These are phyloP conservation scores for Drosophila dives DNA, from an alignment of 2,888 invertebrate species.

Conservation along the genomic window DNA sequence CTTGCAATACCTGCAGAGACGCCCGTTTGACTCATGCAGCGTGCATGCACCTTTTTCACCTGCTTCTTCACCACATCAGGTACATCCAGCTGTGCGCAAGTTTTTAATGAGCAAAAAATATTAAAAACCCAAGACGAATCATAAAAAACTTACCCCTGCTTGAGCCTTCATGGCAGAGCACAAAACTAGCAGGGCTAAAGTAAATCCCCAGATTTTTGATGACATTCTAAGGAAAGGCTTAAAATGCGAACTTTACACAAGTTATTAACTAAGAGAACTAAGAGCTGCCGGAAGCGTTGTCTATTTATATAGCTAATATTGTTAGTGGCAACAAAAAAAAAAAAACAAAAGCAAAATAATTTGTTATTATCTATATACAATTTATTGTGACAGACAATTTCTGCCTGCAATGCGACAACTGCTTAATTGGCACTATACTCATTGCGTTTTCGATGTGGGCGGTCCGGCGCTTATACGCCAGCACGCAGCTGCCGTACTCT, in stretches of 20 bases:
- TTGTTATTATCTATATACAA: constrained; percentile 19
- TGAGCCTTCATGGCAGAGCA: constrained; percentile 33
- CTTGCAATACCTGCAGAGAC: constrained; percentile 69
- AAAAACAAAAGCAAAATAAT: constrained; percentile 31
- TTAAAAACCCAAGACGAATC: not conserved
- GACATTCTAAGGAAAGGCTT: constrained; percentile 25
- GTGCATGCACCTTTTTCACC: constrained; percentile 74
- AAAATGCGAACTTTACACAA: not conserved
- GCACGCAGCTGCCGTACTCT: constrained; percentile 83
- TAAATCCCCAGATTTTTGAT: constrained; percentile 33
- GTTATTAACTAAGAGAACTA: constrained; percentile 35
- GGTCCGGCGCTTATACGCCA: constrained; percentile 83
- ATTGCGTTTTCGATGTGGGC: constrained; percentile 82
- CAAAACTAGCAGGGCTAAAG: constrained; percentile 34
- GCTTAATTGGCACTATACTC: constrained; percentile 84
- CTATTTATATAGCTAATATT: constrained; percentile 54
- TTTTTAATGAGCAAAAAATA: not conserved
- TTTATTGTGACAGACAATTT: constrained; percentile 75
- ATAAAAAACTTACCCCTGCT: constrained; percentile 52
- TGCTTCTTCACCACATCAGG: constrained; percentile 72
- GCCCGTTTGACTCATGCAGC: constrained; percentile 74
- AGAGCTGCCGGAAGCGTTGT: constrained; percentile 1
- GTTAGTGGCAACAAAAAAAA: not conserved
- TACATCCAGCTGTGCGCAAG: constrained; percentile 67
- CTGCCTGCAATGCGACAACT: constrained; percentile 83